Evolutionary conservation across 1,140 invertebrate species (phyloP), one percentile per base, ranked within the genome.

Genomic region (Papilio polytes): DNA sequence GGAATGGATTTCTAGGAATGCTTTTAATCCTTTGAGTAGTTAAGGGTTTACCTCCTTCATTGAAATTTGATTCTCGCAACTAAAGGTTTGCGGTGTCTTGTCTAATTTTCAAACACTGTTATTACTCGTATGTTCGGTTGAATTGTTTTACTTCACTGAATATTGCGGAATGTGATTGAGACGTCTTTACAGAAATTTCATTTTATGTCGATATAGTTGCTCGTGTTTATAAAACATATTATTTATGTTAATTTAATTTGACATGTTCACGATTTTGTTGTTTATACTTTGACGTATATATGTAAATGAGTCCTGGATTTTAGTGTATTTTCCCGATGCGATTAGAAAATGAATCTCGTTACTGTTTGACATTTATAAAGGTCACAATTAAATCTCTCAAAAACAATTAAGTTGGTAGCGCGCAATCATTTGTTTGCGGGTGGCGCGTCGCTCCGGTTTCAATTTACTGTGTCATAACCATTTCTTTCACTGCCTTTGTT

Each of bases 11-110:
- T 85, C 83, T 80, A 76, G 74, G 83, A 85, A 86, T 86, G 82
- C 81, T 84, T 85, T 85, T 78, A 86, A 86, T 83, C 84, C 84
- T 88, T 88, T 81, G 76, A 80, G 82, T 81, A 82, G 82, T 89
- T 86, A 85, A 84, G 44, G 80, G 70, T n/a, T 56, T 80, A 81
- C 85, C 86, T 80, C 81, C 85, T 84, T 86, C 84, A 86, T 86
- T 86, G 85, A 85, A 87, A 83, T 70, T 82, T 80, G 78, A 82
- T 84, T 82, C 84, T 22, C 31, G 13, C 41, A 77, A 79, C 48
- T 83, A 81, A 48, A 73, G 77, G 73, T 80, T 79, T 82, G 74
- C 77, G 70, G 72, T 26, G 66, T 72, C 56, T 74, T 46, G 73
- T 74, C 73, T 77, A 70, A 70, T 70, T 70, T 70, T 70, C 63